phyloP scores from a whole-genome alignment of 2,113 vertebrate species.

The Xenopus tropicalis region UCB_Xtro_10.0 CM004443.2:133230001-133230500 shows the following conservation, averaged over 20 bases:
- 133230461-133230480: no score
- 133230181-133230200: conserved; percentile 71
- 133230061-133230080: no score
- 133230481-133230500: no score
- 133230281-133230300: conserved; percentile 70
- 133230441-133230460: neutral
- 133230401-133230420: neutral
- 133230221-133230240: conserved; percentile 65
- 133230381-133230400: neutral
- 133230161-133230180: conserved; percentile 71
- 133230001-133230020: no score
- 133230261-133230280: conserved; percentile 53
- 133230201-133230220: conserved; percentile 80
- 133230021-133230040: no score
- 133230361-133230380: conserved; percentile 62
- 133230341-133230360: conserved; percentile 61
- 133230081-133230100: no score
- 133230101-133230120: no score
- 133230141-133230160: conserved; percentile 69
- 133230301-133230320: conserved; percentile 73
- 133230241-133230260: conserved; percentile 61
- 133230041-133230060: no score
- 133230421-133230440: neutral
- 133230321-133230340: conserved; percentile 65
- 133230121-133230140: neutral